Evolutionary conservation across 2,888 invertebrate genomes (phyloP).

Genomic region (Andrena dorsata): DNA sequence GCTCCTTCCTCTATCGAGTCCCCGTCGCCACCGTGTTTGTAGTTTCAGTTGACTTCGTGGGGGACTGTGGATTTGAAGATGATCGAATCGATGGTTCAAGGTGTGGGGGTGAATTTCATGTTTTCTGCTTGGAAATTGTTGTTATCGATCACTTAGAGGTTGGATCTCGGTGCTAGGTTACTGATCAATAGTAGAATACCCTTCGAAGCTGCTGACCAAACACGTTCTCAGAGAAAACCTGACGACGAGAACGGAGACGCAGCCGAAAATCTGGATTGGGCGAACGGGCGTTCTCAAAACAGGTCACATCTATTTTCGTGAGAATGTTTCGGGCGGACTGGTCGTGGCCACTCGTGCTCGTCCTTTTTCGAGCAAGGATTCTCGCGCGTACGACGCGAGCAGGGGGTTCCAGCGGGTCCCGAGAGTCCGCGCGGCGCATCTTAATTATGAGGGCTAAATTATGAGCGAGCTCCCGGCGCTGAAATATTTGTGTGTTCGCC

Average conservation of each 20-base stretch:
- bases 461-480: constrained; percentile 79
- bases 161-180: too few relatives aligned
- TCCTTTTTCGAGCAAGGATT: constrained; percentile 65
- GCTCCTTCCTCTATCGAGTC: background rate
- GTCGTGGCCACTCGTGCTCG: constrained; percentile 25
- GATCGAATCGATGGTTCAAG: too few relatives aligned
- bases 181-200: background rate
- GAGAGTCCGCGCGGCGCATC: constrained; percentile 72
- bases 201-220: background rate
- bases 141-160: too few relatives aligned
- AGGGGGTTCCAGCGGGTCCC: constrained; percentile 50
- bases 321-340: constrained; percentile 50
- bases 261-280: background rate
- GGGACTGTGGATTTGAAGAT: too few relatives aligned
- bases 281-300: background rate
- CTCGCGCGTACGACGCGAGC: constrained; percentile 60
- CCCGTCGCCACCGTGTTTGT: too few relatives aligned
- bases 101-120: too few relatives aligned
- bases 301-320: constrained; percentile 52
- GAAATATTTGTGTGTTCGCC: constrained; percentile 82
- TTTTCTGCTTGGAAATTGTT: too few relatives aligned
- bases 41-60: too few relatives aligned
- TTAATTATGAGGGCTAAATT: constrained; percentile 82
- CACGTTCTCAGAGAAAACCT: background rate
- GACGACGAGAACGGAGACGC: background rate